Evolutionary conservation across 1,140 invertebrate species (phyloP).

Genomic region (Brachionus paranguensis): DNA sequence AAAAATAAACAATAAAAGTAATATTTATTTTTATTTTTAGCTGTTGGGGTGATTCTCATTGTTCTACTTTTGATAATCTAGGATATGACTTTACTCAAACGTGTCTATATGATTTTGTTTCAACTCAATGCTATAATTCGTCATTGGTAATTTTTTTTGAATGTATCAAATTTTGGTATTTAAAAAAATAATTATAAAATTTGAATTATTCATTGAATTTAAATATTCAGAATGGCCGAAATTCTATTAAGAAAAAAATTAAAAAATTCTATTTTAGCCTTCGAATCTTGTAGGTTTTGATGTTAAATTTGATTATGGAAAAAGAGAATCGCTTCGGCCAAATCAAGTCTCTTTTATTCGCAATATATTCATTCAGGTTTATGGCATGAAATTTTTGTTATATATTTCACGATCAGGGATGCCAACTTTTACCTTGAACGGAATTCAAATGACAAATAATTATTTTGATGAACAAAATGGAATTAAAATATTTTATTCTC

Average conservation of each 20-base stretch:
- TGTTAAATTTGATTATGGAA: background rate
- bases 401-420: background rate
- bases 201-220: too few relatives aligned
- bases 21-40: background rate
- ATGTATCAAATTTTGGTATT: background rate
- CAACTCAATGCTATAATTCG: background rate
- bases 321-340: background rate
- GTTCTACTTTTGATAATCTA: background rate
- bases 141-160: background rate
- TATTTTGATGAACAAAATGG: background rate
- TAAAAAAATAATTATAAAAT: too few relatives aligned
- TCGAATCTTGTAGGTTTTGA: background rate
- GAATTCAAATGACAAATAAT: background rate
- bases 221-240: background rate
- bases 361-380: background rate
- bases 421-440: background rate
- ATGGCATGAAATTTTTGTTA: background rate
- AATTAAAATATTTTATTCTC: background rate
- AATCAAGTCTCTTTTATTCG: background rate
- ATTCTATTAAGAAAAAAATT: background rate
- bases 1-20: too few relatives aligned
- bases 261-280: background rate
- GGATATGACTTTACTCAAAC: background rate
- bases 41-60: slow-evolving; percentile 4
- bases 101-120: background rate